These are phyloP conservation scores for Planiliza haematocheilus DNA, from an alignment of 2,113 vertebrate species.

Conservation along the genomic window DNA sequence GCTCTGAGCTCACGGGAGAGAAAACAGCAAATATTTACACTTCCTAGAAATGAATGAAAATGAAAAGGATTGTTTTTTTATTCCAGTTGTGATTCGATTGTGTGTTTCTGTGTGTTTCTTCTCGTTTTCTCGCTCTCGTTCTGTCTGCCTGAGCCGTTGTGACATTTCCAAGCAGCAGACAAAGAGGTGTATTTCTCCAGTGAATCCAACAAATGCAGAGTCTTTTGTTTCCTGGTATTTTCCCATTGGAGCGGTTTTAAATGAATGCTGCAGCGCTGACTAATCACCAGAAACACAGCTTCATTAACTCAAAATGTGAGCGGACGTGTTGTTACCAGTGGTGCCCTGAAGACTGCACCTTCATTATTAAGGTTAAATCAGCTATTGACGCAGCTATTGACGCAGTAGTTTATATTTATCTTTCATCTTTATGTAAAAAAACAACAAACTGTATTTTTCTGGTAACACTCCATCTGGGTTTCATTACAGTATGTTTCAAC, in stretches of 20 bases:
- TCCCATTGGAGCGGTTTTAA: not conserved
- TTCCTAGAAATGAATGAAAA: conserved; percentile 4
- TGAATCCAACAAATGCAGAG: not conserved
- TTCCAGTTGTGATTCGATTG: not conserved
- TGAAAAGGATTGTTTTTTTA: not conserved
- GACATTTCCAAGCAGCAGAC: conserved; percentile 7
- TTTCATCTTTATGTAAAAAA: too few species aligned
- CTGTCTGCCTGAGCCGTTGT: conserved; percentile 2
- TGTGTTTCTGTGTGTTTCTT: not conserved
- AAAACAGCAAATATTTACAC: conserved; percentile 1
- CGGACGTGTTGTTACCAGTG: too few species aligned
- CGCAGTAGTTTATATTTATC: too few species aligned
- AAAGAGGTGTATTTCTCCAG: not conserved
- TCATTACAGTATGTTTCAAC: too few species aligned
- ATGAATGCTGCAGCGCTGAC: not conserved
- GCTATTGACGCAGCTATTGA: too few species aligned
- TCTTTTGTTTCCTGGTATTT: not conserved
- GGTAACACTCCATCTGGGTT: too few species aligned
- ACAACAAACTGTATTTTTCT: too few species aligned
- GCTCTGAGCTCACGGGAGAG: not conserved
- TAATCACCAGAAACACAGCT: not conserved
- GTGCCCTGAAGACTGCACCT: not conserved
- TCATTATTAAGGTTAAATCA: not conserved
- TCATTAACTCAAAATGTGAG: conserved; percentile 1
- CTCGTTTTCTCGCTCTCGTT: not conserved